Percentiles rank a stretch among this genome's conserved stretches.
phyloP scores from a whole-genome alignment of 2,888 invertebrate species.

The Lissocephala sabroskyi region DNA sequence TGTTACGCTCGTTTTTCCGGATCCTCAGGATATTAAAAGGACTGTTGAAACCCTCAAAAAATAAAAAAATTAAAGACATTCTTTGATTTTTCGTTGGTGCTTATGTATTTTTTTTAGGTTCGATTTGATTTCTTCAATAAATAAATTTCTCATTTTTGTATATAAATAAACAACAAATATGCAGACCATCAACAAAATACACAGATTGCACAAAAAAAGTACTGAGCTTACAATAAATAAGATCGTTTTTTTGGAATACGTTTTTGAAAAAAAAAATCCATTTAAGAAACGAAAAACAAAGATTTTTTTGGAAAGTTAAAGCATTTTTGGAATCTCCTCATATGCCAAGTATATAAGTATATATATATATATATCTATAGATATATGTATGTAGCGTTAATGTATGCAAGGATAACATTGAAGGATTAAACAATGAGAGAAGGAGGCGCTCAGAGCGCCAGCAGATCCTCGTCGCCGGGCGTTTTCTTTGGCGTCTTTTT shows the following conservation, averaged over 20 bases:
- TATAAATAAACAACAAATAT: constrained; percentile 64
- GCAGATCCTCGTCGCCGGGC: constrained; percentile 68
- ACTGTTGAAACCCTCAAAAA: too few species aligned
- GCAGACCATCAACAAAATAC: constrained; percentile 56
- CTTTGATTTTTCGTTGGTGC: not conserved
- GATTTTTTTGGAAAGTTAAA: not conserved
- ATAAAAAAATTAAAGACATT: too few species aligned
- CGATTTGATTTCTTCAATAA: constrained; percentile 32
- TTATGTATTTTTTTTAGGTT: not conserved
- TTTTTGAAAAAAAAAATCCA: constrained; percentile 17
- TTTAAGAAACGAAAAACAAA: not conserved
- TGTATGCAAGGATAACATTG: constrained; percentile 41
- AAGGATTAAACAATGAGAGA: constrained; percentile 48
- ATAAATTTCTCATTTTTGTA: constrained; percentile 47
- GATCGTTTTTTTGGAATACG: constrained; percentile 43
- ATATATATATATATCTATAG: constrained; percentile 26
- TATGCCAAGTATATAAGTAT: constrained; percentile 22
- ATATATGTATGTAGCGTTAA: constrained; percentile 8
- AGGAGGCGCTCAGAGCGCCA: constrained; percentile 65
- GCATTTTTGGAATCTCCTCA: not conserved
- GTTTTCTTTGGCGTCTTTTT: constrained; percentile 69
- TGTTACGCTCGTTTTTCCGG: not conserved
- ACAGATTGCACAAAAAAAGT: constrained; percentile 11
- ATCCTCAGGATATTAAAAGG: too few species aligned
- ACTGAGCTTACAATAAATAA: not conserved